Base-by-base conservation (phyloP, 2,888 invertebrate genomes). In the Erpobdella octoculata region DNA sequence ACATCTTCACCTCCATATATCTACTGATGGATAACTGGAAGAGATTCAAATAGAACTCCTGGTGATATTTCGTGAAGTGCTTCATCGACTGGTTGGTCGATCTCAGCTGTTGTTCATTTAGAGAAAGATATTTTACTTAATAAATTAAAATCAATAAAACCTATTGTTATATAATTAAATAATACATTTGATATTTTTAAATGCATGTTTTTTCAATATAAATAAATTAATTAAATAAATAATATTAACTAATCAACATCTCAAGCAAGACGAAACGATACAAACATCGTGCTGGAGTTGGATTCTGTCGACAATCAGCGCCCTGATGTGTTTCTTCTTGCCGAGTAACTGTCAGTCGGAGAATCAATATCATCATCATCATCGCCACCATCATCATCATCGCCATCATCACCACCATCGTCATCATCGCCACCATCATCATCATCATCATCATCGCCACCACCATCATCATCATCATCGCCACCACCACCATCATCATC, bases 281-380 rank as follows among this genome's bases (percentile, higher is more conserved):
- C 33, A 6, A 72, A 86, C 85, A 80, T 87, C 86, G 78, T 89
- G 89, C 75, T 89, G 90, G 69, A 90, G 81, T 73, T 87, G 82
- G 1, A 87, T 87, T 2, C 89, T 85, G 75, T 90, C 89, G 0
- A 89, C 87, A 3, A 89, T 80, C 4, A 90, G 80, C 77, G 87
- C 86, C 59, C 90, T 80, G 71, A 88, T 79, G 79, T 88, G 87
- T 4, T 84, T 84, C 78, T 87, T 88, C 73, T 86, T 85, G 6
- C 88, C 87, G 0, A 87, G 86, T 74, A 89, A 79, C 78, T 76
- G 68, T n/a, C 68, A 73, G 38, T 41, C 38, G n/a, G 36, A 8
- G 0, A 36, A n/a, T 5, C 1, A n/a, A 6, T 15, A 37, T 65
- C 2, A 5, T 37, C 18, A 1, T 65, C 9, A 37, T n/a, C 9